A percentile compares a stretch with the other conserved stretches of the same genome.
phyloP scores from a whole-genome alignment of 2,113 vertebrate genomes.

The Numida meleagris region DNA sequence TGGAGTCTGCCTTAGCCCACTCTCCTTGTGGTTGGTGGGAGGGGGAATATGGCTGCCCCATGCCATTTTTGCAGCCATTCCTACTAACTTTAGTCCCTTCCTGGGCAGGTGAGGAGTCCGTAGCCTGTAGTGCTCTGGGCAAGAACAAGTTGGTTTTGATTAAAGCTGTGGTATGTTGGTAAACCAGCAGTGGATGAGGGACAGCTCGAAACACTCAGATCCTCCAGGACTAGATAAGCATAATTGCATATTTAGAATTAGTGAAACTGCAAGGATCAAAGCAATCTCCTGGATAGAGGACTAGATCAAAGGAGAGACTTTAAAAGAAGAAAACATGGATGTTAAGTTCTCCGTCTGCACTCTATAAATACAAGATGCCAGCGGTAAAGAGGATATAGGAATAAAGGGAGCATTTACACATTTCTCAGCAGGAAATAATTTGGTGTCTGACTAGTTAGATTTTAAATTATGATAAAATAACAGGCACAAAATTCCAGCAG shows the following conservation, averaged over 20 bases:
- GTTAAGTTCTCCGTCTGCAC: conserved; percentile 49
- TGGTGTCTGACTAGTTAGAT: conserved; percentile 45
- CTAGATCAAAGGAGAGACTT: conserved; percentile 65
- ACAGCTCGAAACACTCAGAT: conserved; percentile 37
- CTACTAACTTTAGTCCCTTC: background rate
- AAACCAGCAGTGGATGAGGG: conserved; percentile 13
- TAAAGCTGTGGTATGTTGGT: conserved; percentile 12
- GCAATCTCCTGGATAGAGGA: conserved; percentile 48
- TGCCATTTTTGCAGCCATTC: background rate
- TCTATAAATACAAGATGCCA: conserved; percentile 53
- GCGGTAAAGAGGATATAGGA: conserved; percentile 48
- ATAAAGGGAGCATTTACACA: conserved; percentile 37
- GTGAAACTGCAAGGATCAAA: conserved; percentile 64
- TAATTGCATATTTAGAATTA: conserved; percentile 60
- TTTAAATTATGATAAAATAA: conserved; percentile 64
- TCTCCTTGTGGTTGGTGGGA: background rate
- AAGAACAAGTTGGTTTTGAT: conserved; percentile 37
- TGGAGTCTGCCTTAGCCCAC: background rate
- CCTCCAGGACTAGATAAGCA: conserved; percentile 65
- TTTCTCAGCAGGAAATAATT: conserved; percentile 59
- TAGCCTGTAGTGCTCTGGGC: conserved; percentile 22
- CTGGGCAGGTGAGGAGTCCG: background rate
- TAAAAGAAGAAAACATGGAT: conserved; percentile 63
- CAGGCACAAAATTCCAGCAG: conserved; percentile 17
- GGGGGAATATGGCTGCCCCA: background rate